These are phyloP conservation scores for Furnarius figulus DNA, from an alignment of 2,113 vertebrate genomes.

Conservation along the genomic window DNA sequence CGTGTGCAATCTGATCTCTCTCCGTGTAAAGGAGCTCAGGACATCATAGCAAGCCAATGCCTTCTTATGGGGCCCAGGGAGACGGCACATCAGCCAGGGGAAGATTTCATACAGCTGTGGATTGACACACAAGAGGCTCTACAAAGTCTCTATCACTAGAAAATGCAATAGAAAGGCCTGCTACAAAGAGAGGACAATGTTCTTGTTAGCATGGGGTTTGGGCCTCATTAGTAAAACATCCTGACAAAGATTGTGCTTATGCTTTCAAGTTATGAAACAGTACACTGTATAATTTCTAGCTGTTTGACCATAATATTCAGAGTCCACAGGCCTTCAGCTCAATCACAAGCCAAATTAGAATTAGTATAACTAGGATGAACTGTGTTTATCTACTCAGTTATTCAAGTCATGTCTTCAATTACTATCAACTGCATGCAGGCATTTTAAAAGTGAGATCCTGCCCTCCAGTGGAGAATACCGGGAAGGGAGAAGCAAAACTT, in stretches of 20 bases:
- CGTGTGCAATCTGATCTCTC: constrained; percentile 45
- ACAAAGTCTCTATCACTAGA: background rate
- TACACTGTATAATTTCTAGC: background rate
- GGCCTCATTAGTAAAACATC: background rate
- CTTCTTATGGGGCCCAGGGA: constrained; percentile 65
- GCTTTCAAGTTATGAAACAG: background rate
- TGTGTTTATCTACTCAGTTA: background rate
- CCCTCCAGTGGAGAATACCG: constrained; percentile 38
- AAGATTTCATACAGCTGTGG: constrained; percentile 63
- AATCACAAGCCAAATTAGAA: background rate
- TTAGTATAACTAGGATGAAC: background rate
- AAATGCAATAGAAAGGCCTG: background rate
- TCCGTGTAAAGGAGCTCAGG: constrained; percentile 26
- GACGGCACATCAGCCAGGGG: constrained; percentile 43
- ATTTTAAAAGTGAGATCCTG: constrained; percentile 15
- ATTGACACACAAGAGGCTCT: background rate
- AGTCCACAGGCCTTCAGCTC: background rate
- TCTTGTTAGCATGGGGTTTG: background rate
- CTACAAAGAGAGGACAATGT: background rate
- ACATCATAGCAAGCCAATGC: background rate
- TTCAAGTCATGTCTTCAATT: background rate
- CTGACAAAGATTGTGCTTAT: background rate
- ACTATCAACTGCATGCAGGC: background rate
- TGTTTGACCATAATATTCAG: background rate
- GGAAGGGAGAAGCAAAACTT: background rate